phyloP scores from a whole-genome alignment of 2,797 vertebrate species.

The Cheirogaleus major region DNA sequence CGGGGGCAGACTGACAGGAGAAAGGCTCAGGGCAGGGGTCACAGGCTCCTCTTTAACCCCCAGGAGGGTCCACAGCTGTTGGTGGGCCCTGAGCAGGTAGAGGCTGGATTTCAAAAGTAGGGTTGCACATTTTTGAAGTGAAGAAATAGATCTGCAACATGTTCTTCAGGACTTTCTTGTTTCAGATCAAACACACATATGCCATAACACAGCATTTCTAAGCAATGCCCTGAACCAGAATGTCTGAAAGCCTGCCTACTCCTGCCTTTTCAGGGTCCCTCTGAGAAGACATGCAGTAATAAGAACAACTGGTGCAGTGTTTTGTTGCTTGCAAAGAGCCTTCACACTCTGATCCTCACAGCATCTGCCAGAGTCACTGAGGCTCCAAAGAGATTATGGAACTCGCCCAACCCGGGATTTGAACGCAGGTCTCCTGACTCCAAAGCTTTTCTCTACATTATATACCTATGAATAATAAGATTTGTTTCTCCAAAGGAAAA shows the following conservation, averaged over 20 bases:
- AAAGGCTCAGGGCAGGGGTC: neutral
- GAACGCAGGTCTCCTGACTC: neutral
- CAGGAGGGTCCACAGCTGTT: neutral
- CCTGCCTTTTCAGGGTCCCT: neutral
- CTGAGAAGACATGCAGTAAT: neutral
- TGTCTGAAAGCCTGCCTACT: neutral
- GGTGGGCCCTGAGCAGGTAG: neutral
- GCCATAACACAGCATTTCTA: neutral
- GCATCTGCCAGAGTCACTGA: neutral
- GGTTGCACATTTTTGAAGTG: neutral
- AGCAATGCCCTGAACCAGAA: neutral
- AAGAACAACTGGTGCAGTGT: neutral
- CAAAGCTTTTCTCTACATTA: neutral
- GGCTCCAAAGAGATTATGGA: neutral
- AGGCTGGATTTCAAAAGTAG: neutral
- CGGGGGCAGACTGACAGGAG: neutral
- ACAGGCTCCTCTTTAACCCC: neutral
- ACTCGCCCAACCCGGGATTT: neutral
- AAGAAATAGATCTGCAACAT: neutral
- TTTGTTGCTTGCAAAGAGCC: neutral
- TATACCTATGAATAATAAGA: conserved; percentile 13
- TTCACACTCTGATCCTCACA: neutral
- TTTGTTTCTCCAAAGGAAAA: neutral
- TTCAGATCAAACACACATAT: neutral
- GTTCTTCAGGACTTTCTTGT: neutral